phyloP scores from a whole-genome alignment of 2,888 invertebrate species.

The Sarcophaga subvicina region DNA sequence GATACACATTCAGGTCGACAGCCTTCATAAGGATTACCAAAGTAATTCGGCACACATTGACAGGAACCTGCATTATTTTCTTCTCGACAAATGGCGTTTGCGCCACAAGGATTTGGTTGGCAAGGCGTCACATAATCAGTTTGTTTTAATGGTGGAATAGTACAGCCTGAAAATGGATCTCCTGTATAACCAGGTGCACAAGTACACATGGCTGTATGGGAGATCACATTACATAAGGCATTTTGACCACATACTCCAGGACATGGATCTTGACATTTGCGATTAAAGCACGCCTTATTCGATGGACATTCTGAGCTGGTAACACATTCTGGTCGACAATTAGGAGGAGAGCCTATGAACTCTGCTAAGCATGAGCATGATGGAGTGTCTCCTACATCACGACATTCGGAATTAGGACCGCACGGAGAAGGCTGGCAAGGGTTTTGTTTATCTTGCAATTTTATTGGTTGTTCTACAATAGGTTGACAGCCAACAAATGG shows the following conservation, averaged over 20 bases:
- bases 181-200: slow-evolving; percentile 86
- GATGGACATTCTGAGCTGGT: slow-evolving; percentile 87
- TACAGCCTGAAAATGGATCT: slow-evolving; percentile 85
- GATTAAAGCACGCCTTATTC: slow-evolving; percentile 87
- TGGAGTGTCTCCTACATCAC: slow-evolving; percentile 80
- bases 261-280: slow-evolving; percentile 89
- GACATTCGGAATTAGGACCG: slow-evolving; percentile 84
- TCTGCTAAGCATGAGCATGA: slow-evolving; percentile 86
- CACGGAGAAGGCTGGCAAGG: slow-evolving; percentile 83
- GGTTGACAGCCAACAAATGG: slow-evolving; percentile 87
- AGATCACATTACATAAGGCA: slow-evolving; percentile 84
- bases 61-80: slow-evolving; percentile 86
- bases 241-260: slow-evolving; percentile 85
- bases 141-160: slow-evolving; percentile 74
- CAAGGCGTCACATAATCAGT: slow-evolving; percentile 82
- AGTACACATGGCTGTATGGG: slow-evolving; percentile 84
- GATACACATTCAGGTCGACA: slow-evolving; percentile 91
- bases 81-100: slow-evolving; percentile 87
- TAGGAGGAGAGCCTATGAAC: slow-evolving; percentile 87
- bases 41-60: slow-evolving; percentile 86
- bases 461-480: slow-evolving; percentile 79
- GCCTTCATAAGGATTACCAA: slow-evolving; percentile 87
- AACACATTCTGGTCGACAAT: slow-evolving; percentile 88
- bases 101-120: slow-evolving; percentile 86
- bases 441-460: slow-evolving; percentile 72